Evolutionary conservation across 1,140 invertebrate species (phyloP), one percentile per base, ranked within the genome.

Genomic region (Phymorhynchus buccinoides): DNA sequence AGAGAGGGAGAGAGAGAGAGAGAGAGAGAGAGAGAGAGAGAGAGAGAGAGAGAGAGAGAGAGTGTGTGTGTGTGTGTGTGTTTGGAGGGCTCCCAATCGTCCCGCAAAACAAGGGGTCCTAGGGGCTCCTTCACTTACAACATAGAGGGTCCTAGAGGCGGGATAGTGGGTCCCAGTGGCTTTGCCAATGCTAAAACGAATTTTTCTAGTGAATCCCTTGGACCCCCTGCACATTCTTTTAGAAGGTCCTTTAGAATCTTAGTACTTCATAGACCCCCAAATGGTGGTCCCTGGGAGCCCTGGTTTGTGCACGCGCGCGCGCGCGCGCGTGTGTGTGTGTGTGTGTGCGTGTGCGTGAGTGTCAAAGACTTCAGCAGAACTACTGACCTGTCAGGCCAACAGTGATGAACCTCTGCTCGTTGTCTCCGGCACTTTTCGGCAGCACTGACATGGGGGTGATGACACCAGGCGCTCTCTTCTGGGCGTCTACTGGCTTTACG

Each of bases 391-490:
- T 52, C 30, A 79, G n/a, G 18, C 27, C 7, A 1, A 79, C 42
- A 12, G 77, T 32, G 30, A 79, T 4, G 32, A 79, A 56, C 27
- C 77, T 79, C 77, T 79, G 77, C 9, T 79, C 42, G 6, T 9
- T 52, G 77, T 48, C 77, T 14, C 42, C 18, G 27, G 32, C n/a
- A 35, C 42, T 79, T 14, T 44, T n/a, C 41, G 77, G 77, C 12
- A 79, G 4, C 3, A 52, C 42, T 1, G 77, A 7, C 77, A 79
- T 79, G 77, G 77, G 77, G 22, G 77, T 79, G 30, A 79, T 56
- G 44, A 79, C 42, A 0, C 77, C 77, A 52, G 73, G 73, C 4
- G 35, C 14, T 9, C 27, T 75, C 27, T 56, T 52, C 7, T 22
- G n/a, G 77, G 42, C 77, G 18, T 62, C 56, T 2, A 52, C 42